Evolutionary conservation across 2,888 invertebrate species (phyloP), one percentile per base, ranked within the genome.

Genomic region (Norana najaformis): DNA sequence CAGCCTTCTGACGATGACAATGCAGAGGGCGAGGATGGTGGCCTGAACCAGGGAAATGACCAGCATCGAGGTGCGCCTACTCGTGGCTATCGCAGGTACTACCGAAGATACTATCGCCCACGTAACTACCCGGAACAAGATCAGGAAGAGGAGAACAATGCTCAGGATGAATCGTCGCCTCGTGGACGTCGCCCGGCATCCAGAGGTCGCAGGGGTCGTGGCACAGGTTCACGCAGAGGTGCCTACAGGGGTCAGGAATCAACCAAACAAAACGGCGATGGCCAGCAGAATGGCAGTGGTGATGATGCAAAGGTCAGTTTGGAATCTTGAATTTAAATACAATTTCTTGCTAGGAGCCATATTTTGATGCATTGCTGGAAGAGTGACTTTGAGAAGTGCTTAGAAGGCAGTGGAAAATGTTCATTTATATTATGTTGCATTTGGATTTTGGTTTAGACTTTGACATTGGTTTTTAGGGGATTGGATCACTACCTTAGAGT

Each of bases 1-100:
- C 85, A 85, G 36, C 85, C 85, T 85, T 85, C 85, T 35, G 85
- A 85, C 85, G 85, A 85, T 37, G 85, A 85, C 85, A 85, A 35
- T 36, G 85, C 85, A 16, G 85, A 85, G 36, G 85, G 85, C 6
- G 85, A 85, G 36, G 85, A 85, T 8, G 83, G 83, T 20, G 85
- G 85, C 23, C 85, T 35, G 35, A 30, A 30, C 69, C 85, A 85
- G 85, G 85, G 85, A 1, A 85, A 36, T 37, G 85, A 85, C 85
- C 69, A 69, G n/a, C 85, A 85, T 34, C 36, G 85, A 23, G 85
- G 85, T 23, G 36, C 85, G 23, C 34, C 85, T 20, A 6, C 11
- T 36, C 85, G 85, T 18, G 85, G 85, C 18, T 85, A 85, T 16
- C 85, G 85, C 18, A 35, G 85, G 37, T 85, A 85, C 85, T 85